These are phyloP conservation scores for Tribolium madens DNA, from an alignment of 1,140 invertebrate species.

Conservation along the genomic window DNA sequence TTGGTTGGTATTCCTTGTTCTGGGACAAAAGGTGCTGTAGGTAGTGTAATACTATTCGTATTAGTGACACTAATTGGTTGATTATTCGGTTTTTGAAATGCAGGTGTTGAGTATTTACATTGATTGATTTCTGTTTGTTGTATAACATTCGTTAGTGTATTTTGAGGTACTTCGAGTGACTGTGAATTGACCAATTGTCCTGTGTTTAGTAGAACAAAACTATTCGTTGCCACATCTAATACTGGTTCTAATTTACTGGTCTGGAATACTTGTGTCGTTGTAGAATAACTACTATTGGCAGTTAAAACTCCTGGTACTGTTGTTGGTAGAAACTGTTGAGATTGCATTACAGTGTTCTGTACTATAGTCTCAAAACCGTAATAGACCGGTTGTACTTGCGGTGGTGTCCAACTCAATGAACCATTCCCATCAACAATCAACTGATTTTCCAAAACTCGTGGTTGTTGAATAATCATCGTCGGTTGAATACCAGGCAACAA, in stretches of 20 bases:
- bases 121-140: conserved; percentile 1
- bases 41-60: conserved; percentile 70
- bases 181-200: conserved; percentile 60
- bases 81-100: conserved; percentile 65
- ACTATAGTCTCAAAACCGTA: conserved; percentile 86
- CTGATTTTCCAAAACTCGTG: conserved; percentile 59
- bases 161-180: conserved; percentile 47
- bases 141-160: neutral
- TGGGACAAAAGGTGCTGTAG: conserved; percentile 70
- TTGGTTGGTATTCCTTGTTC: conserved; percentile 75
- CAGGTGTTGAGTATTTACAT: conserved; percentile 56
- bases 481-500: conserved; percentile 75
- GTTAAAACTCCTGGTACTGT: conserved; percentile 81
- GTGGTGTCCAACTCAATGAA: conserved; percentile 61
- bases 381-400: conserved; percentile 76
- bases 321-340: conserved; percentile 83
- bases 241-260: conserved; percentile 85
- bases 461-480: conserved; percentile 62
- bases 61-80: conserved; percentile 50
- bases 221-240: conserved; percentile 75
- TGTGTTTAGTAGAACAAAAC: conserved; percentile 78
- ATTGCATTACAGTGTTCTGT: conserved; percentile 87
- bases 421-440: conserved; percentile 63
- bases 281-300: conserved; percentile 82
- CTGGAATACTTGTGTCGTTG: conserved; percentile 85